These are phyloP conservation scores for Neodiprion lecontei DNA, from an alignment of 1,140 invertebrate genomes.

Conservation along the genomic window DNA sequence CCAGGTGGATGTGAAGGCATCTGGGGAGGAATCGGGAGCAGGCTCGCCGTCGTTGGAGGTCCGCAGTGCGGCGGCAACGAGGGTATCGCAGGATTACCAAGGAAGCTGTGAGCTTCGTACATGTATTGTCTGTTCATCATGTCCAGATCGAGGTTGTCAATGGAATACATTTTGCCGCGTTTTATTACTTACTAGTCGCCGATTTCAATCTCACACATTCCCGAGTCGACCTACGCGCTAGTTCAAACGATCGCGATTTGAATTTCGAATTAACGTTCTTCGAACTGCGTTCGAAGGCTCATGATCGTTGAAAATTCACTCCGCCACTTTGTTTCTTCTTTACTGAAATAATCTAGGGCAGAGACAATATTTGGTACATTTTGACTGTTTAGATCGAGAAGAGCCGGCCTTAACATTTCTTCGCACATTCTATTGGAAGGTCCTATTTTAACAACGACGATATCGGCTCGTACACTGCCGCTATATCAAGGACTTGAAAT, in stretches of 20 bases:
- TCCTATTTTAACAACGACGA: too few relatives aligned
- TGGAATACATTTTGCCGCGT: constrained; percentile 57
- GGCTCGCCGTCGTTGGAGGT: constrained; percentile 38
- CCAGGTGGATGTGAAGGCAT: constrained; percentile 49
- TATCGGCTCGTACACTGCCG: too few relatives aligned
- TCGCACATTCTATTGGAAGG: too few relatives aligned
- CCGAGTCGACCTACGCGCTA: not conserved
- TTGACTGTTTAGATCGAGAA: too few relatives aligned
- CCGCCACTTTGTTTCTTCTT: not conserved
- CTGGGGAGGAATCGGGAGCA: constrained; percentile 45
- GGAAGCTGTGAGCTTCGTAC: constrained; percentile 61
- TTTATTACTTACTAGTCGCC: not conserved
- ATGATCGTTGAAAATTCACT: constrained; percentile 5
- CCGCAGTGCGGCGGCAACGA: constrained; percentile 47
- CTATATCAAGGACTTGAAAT: too few relatives aligned
- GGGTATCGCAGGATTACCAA: constrained; percentile 53
- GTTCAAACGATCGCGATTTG: constrained; percentile 13
- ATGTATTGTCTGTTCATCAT: constrained; percentile 64
- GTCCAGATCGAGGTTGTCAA: constrained; percentile 64
- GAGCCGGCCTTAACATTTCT: too few relatives aligned
- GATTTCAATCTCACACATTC: not conserved
- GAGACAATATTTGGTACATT: too few relatives aligned
- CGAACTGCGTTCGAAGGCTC: constrained; percentile 31
- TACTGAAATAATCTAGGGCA: too few relatives aligned
- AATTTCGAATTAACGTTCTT: constrained; percentile 9